Conservation (phyloP, 2,113 vertebrate species). For the Mesocricetus auratus region DNA sequence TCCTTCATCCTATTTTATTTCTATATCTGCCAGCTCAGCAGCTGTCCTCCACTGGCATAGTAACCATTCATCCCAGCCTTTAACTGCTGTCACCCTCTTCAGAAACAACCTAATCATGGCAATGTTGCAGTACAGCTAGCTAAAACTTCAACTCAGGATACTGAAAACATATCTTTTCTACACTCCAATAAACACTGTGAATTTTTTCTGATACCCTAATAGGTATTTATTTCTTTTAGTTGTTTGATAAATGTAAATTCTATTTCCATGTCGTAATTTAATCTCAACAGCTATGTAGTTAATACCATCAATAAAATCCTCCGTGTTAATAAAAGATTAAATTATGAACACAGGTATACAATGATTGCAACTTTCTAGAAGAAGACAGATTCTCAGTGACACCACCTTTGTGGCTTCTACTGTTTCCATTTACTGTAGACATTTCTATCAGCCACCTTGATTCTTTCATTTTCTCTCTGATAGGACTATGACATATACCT, state of each 20-base stretch:
- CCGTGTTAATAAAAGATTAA: neutral
- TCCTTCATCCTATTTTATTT: neutral
- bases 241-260: neutral
- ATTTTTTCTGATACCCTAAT: neutral
- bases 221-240: neutral
- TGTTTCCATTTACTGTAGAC: neutral
- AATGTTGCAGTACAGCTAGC: neutral
- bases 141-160: neutral
- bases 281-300: too few species aligned
- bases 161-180: neutral
- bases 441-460: neutral
- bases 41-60: too few species aligned
- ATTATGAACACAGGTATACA: neutral
- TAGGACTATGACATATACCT: neutral
- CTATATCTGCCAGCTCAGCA: too few species aligned
- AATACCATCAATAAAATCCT: neutral
- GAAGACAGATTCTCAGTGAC: neutral
- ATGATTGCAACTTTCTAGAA: neutral
- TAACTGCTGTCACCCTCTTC: neutral
- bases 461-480: neutral
- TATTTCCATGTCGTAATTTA: too few species aligned
- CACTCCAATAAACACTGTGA: too few species aligned
- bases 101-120: neutral
- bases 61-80: neutral
- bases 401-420: neutral